Evolutionary conservation across 2,797 vertebrate genomes (phyloP).

Genomic region (Cirrhinus mrigala): DNA sequence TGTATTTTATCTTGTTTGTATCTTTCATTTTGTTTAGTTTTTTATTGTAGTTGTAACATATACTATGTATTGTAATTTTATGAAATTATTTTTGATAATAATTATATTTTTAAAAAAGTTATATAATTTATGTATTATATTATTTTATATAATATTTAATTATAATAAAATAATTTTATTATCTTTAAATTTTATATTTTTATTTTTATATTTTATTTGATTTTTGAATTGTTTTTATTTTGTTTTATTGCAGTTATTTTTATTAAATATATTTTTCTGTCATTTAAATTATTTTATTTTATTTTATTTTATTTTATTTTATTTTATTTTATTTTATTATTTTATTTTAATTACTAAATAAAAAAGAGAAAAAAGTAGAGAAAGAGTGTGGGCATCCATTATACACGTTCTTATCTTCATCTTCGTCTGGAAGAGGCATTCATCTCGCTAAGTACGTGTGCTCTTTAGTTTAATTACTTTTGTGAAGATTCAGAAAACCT

Average conservation of each 20-base stretch:
- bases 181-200: too few relatives aligned
- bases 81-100: too few relatives aligned
- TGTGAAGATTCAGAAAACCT: constrained; percentile 8
- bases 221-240: neutral
- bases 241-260: neutral
- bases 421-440: neutral
- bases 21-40: too few relatives aligned
- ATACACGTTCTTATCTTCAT: neutral
- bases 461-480: constrained; percentile 18
- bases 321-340: neutral
- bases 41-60: too few relatives aligned
- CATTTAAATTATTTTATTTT: neutral
- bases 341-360: neutral
- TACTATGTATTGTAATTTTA: too few relatives aligned
- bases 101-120: too few relatives aligned
- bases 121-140: too few relatives aligned
- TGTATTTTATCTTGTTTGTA: too few relatives aligned
- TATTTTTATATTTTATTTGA: too few relatives aligned
- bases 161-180: too few relatives aligned
- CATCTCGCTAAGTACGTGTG: neutral
- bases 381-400: neutral
- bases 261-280: neutral
- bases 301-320: neutral
- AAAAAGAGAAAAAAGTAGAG: neutral
- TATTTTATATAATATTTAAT: too few relatives aligned